Evolutionary conservation across 2,113 vertebrate genomes (phyloP).

Genomic region (Callocephalon fimbriatum): DNA sequence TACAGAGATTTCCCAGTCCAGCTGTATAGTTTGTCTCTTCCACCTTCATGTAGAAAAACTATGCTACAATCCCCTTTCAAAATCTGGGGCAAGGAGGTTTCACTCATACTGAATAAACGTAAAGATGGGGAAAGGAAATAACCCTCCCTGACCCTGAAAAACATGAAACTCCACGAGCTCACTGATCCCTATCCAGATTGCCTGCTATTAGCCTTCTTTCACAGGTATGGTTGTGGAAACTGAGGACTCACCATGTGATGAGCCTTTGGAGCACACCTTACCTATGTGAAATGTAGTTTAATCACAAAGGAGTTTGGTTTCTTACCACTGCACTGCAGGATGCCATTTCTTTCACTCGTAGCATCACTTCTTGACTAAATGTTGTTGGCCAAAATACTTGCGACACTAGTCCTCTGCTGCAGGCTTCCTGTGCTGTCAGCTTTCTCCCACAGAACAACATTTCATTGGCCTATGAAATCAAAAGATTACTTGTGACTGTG

Average conservation of each 20-base stretch:
- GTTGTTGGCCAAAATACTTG: conserved; percentile 99
- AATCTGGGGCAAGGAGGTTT: not conserved
- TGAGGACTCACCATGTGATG: not conserved
- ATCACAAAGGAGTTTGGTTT: not conserved
- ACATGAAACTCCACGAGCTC: not conserved
- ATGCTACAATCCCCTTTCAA: not conserved
- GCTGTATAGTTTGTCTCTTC: not conserved
- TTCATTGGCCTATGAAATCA: too few species aligned
- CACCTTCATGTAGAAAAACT: not conserved
- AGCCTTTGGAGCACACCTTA: not conserved
- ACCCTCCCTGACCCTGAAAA: not conserved
- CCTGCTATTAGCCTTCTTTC: not conserved
- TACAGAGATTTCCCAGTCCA: not conserved
- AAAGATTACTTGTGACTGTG: too few species aligned
- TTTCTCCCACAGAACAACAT: too few species aligned
- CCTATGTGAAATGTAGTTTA: not conserved
- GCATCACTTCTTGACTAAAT: conserved; percentile 97
- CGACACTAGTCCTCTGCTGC: too few species aligned
- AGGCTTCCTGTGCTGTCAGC: too few species aligned
- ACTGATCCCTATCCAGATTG: not conserved
- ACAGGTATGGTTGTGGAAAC: not conserved
- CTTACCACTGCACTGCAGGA: conserved; percentile 95
- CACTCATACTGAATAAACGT: not conserved
- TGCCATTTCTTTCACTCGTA: conserved; percentile 96
- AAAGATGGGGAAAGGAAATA: not conserved